These are phyloP conservation scores for Brachionus plicatilis DNA, from an alignment of 1,140 invertebrate genomes.

Conservation along the genomic window DNA sequence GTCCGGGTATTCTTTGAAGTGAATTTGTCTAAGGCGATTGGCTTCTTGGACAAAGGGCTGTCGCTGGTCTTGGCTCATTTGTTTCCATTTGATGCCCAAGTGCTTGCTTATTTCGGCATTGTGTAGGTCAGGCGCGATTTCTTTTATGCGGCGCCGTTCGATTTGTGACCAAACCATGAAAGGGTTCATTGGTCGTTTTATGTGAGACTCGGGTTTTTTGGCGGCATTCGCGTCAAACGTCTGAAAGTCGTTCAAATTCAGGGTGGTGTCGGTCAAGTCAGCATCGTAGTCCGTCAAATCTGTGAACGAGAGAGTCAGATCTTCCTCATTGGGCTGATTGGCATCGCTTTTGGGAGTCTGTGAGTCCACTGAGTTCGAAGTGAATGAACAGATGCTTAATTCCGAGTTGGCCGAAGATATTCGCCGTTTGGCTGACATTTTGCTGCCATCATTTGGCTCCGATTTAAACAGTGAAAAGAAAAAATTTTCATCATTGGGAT, in stretches of 20 bases:
- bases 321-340: background rate
- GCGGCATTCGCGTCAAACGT: background rate
- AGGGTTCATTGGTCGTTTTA: conserved; percentile 98
- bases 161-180: conserved; percentile 60
- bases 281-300: background rate
- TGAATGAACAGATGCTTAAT: background rate
- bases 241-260: conserved; percentile 1
- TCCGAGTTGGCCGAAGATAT: background rate
- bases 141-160: background rate
- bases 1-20: conserved; percentile 81
- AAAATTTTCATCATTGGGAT: background rate
- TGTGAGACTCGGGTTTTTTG: conserved; percentile 48
- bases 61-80: conserved; percentile 69
- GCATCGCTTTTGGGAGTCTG: background rate
- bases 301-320: background rate
- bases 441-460: background rate
- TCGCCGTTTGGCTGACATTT: background rate
- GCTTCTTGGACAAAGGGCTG: conserved; percentile 84
- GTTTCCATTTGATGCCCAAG: conserved; percentile 12
- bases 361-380: background rate
- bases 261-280: background rate
- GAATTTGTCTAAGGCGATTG: conserved; percentile 73
- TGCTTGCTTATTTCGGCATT: conserved; percentile 29
- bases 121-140: background rate
- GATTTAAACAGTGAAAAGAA: background rate